Percentiles rank a stretch among this genome's conserved stretches.
Conservation (phyloP, 2,888 invertebrate genomes). For the Helleia helle region DNA sequence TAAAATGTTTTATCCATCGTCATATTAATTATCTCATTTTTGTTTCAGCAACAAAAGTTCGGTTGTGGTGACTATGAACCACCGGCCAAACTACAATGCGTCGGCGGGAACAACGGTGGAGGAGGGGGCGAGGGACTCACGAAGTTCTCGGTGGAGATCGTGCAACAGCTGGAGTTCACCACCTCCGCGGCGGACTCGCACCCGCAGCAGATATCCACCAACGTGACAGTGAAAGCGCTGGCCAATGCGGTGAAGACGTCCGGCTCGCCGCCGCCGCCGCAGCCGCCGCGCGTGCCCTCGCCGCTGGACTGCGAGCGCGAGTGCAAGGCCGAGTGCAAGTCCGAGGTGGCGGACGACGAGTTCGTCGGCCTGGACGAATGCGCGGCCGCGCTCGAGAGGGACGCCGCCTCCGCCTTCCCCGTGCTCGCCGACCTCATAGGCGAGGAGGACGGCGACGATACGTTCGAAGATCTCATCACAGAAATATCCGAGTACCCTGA, state of each 20-base stretch:
- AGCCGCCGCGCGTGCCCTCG: conserved; percentile 79
- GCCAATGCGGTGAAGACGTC: conserved; percentile 66
- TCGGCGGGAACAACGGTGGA: conserved; percentile 46
- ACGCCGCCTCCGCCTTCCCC: conserved; percentile 84
- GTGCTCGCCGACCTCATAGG: conserved; percentile 87
- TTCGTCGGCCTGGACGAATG: conserved; percentile 90
- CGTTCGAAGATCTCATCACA: conserved; percentile 90
- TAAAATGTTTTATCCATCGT: no score
- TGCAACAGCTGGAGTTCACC: conserved; percentile 92
- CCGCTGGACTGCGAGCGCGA: conserved; percentile 89
- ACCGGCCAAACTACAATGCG: conserved; percentile 81
- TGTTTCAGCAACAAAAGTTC: conserved; percentile 88
- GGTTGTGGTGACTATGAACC: conserved; percentile 82
- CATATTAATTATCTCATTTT: conserved; percentile 19
- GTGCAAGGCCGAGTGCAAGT: conserved; percentile 84
- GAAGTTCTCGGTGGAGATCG: conserved; percentile 94
- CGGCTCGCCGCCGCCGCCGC: conserved; percentile 54
- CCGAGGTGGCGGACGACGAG: conserved; percentile 85
- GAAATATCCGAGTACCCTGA: conserved; percentile 90
- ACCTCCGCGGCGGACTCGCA: conserved; percentile 90
- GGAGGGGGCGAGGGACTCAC: conserved; percentile 69
- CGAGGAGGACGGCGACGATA: conserved; percentile 87
- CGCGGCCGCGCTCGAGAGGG: conserved; percentile 89
- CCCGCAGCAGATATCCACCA: conserved; percentile 92
- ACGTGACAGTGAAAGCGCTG: conserved; percentile 88